Percentiles rank a stretch among this genome's conserved stretches.
phyloP scores from a whole-genome alignment of 2,888 invertebrate species.

The Kuschelorhynchus macadamiae region DNA sequence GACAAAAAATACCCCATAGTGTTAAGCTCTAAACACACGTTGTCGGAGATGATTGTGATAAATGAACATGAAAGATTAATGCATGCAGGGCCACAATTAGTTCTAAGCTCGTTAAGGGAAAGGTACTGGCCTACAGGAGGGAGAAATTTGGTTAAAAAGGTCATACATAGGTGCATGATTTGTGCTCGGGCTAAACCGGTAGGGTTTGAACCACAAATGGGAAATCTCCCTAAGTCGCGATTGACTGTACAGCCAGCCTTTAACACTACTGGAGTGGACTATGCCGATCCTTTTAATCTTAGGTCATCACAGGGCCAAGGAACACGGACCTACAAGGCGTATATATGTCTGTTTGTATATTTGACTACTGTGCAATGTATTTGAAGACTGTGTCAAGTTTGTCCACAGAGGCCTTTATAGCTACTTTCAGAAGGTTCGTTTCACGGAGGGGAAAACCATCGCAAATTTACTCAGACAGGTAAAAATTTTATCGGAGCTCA shows the following conservation, averaged over 20 bases:
- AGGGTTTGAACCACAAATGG: not conserved
- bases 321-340: too few relatives aligned
- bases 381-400: too few relatives aligned
- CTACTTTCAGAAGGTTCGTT: too few relatives aligned
- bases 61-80: not conserved
- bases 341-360: too few relatives aligned
- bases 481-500: too few relatives aligned
- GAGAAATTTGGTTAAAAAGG: too few relatives aligned
- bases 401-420: too few relatives aligned
- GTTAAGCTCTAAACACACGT: not conserved
- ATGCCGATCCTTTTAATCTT: not conserved
- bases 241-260: not conserved
- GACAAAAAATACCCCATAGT: constrained; percentile 2
- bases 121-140: too few relatives aligned
- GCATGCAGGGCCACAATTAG: not conserved
- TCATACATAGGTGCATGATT: too few relatives aligned
- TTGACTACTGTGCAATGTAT: too few relatives aligned
- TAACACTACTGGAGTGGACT: not conserved
- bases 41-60: not conserved
- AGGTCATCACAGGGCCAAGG: not conserved
- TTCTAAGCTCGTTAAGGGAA: not conserved
- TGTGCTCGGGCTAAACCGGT: not conserved
- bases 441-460: too few relatives aligned
- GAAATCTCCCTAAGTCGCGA: not conserved
- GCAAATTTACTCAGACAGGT: too few relatives aligned